A percentile compares a stretch with the other conserved stretches of the same genome.
Conservation (phyloP, 1,140 invertebrate species). For the Marisa cornuarietis region DNA sequence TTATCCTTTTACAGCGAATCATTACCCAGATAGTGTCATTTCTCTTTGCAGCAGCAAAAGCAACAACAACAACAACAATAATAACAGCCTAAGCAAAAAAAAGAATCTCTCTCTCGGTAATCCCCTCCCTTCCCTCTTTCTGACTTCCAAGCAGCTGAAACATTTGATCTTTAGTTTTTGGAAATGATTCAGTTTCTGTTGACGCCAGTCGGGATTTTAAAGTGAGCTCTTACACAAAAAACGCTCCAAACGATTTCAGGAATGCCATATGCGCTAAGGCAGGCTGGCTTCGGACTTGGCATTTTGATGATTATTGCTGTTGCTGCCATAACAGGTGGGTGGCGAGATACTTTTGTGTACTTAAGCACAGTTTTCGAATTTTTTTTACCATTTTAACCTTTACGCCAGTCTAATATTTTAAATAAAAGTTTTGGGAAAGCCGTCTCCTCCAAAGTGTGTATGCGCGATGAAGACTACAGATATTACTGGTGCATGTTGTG, state of each 20-base stretch:
- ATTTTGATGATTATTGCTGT: conserved; percentile 79
- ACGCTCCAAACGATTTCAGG: conserved; percentile 67
- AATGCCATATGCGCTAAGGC: conserved; percentile 83
- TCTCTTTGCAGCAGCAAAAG: no score
- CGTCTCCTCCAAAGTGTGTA: no score
- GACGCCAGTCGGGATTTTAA: not conserved
- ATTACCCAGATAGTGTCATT: no score
- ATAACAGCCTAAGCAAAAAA: no score
- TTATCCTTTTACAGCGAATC: no score
- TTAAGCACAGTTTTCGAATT: not conserved
- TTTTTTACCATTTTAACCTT: not conserved
- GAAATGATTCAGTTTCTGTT: not conserved
- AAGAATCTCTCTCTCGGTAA: no score
- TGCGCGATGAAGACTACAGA: no score
- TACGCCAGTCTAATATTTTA: no score
- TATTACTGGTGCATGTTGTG: not conserved
- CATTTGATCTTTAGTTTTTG: not conserved
- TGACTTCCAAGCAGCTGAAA: not conserved
- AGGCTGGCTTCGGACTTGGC: conserved; percentile 83
- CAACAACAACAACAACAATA: no score
- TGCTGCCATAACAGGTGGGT: conserved; percentile 75
- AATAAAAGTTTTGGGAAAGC: no score
- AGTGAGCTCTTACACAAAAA: not conserved
- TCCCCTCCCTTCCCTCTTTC: not conserved
- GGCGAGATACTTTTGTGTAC: not conserved